Conservation (phyloP, 2,888 invertebrate species). For the Nephrotoma guestfalica region DNA sequence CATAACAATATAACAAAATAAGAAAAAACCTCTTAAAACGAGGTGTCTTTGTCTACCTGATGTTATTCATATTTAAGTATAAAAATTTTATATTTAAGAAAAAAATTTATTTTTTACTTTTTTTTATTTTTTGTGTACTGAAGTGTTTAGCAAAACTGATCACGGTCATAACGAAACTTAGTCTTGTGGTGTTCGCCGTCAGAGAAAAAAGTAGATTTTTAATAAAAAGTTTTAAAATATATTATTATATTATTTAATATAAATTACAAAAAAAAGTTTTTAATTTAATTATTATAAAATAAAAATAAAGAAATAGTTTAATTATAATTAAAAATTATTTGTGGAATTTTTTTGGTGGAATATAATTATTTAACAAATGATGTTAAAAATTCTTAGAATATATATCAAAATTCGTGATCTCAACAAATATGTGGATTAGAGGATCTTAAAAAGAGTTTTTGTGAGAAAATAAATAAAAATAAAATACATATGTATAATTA, state of each 20-base stretch:
- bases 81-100: background rate
- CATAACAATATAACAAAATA: background rate
- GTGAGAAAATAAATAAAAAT: background rate
- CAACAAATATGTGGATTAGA: background rate
- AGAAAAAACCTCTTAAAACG: background rate
- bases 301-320: background rate
- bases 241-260: background rate
- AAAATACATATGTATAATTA: background rate
- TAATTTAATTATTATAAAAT: background rate
- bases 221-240: slow-evolving; percentile 12
- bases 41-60: slow-evolving; percentile 4
- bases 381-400: background rate
- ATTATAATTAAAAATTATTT: background rate
- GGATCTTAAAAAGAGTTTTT: background rate
- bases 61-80: slow-evolving; percentile 2
- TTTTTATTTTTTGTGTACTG: slow-evolving; percentile 3
- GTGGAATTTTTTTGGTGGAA: background rate
- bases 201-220: slow-evolving; percentile 17
- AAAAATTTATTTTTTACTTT: background rate
- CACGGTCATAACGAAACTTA: slow-evolving; percentile 25
- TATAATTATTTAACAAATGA: background rate
- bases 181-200: slow-evolving; percentile 33
- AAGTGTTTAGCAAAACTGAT: slow-evolving; percentile 6
- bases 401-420: background rate
- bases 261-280: background rate